Conservation (phyloP, 2,888 invertebrate genomes). For the Drosophila longiperda region DNA sequence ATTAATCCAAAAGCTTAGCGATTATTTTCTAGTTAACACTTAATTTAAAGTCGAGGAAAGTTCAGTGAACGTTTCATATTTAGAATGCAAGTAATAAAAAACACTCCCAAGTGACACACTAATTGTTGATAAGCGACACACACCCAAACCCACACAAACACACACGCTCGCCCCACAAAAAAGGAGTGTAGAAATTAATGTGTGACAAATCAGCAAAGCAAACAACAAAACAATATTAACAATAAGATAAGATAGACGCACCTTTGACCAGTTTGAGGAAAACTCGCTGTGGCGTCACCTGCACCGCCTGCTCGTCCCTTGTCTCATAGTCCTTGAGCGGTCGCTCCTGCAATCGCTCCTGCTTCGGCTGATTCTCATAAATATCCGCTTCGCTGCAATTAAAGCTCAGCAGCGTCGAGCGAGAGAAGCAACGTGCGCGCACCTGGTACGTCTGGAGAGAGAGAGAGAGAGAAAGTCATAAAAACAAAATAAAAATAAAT, state of each 20-base stretch:
- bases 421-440: conserved; percentile 78
- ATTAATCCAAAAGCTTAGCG: neutral
- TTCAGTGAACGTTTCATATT: conserved; percentile 48
- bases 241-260: conserved; percentile 83
- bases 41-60: neutral
- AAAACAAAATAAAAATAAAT: too few relatives aligned
- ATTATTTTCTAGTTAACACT: conserved; percentile 18
- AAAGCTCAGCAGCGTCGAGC: conserved; percentile 62
- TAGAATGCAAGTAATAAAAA: conserved; percentile 44
- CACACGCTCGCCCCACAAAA: conserved; percentile 19
- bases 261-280: conserved; percentile 87
- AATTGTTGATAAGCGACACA: conserved; percentile 61
- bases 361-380: conserved; percentile 76
- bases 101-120: conserved; percentile 31
- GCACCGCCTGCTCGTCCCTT: conserved; percentile 85
- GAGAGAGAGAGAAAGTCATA: neutral
- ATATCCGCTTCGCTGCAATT: conserved; percentile 75
- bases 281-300: conserved; percentile 89
- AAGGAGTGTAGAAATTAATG: conserved; percentile 46
- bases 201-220: conserved; percentile 67
- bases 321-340: conserved; percentile 82
- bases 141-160: conserved; percentile 27
- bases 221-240: conserved; percentile 57
- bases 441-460: conserved; percentile 65
- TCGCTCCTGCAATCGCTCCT: conserved; percentile 61